Evolutionary conservation across 2,888 invertebrate genomes (phyloP).

Genomic region (Priocnemis perturbator): DNA sequence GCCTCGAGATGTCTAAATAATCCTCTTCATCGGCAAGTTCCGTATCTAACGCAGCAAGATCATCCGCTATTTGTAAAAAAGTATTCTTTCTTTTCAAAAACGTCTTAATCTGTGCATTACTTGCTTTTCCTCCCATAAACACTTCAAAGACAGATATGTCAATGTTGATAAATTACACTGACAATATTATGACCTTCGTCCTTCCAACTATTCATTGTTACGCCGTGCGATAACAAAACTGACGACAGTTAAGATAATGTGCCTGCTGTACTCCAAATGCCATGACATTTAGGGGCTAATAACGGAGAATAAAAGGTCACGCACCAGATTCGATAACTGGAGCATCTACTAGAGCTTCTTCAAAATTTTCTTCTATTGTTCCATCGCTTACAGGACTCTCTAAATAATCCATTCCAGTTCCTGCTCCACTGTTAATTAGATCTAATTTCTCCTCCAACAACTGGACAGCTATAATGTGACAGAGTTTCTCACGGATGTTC

Average conservation of each 20-base stretch:
- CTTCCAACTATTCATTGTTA: constrained; percentile 40
- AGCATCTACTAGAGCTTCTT: constrained; percentile 87
- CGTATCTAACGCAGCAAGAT: constrained; percentile 70
- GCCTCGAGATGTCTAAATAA: constrained; percentile 83
- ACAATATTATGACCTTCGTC: too few species aligned
- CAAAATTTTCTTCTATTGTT: constrained; percentile 93
- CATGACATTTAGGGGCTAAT: constrained; percentile 62
- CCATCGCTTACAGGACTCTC: constrained; percentile 89
- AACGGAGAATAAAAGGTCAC: constrained; percentile 64
- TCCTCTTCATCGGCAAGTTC: constrained; percentile 77
- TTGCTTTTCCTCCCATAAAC: too few species aligned
- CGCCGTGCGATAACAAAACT: constrained; percentile 57
- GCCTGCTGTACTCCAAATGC: constrained; percentile 61
- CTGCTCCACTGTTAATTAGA: constrained; percentile 65
- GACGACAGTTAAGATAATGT: constrained; percentile 58
- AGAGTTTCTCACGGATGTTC: constrained; percentile 10
- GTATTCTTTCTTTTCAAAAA: constrained; percentile 24
- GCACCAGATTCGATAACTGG: constrained; percentile 75
- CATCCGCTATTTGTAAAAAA: constrained; percentile 63
- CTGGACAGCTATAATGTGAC: constrained; percentile 62
- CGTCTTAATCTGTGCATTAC: neutral
- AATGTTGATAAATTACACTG: too few species aligned
- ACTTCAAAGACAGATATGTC: too few species aligned
- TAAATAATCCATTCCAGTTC: constrained; percentile 76
- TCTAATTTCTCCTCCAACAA: constrained; percentile 73